phyloP scores from a whole-genome alignment of 2,113 vertebrate genomes.

The Setophaga kirtlandii region DNA sequence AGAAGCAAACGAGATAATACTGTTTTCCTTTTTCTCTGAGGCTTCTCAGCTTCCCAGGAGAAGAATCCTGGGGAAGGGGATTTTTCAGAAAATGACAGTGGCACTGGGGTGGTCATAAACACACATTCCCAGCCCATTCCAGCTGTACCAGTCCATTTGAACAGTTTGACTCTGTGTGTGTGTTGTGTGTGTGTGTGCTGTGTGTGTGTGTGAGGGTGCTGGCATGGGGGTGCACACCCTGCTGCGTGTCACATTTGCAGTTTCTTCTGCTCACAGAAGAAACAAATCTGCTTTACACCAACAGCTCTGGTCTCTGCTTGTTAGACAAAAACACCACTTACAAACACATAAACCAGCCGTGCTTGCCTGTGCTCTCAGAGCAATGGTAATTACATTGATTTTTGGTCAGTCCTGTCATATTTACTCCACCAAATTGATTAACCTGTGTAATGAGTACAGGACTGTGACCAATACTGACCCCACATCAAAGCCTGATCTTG shows the following conservation, averaged over 20 bases:
- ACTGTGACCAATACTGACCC: slow-evolving; percentile 87
- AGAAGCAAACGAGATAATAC: too few species aligned
- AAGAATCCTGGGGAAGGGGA: too few species aligned
- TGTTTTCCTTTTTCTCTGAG: too few species aligned
- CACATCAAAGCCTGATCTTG: slow-evolving; percentile 86
- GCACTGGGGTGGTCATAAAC: not conserved
- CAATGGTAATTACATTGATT: slow-evolving; percentile 59
- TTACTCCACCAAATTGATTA: slow-evolving; percentile 76
- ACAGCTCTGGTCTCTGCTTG: not conserved
- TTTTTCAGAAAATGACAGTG: too few species aligned
- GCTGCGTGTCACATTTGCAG: rapidly evolving
- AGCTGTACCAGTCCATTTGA: not conserved
- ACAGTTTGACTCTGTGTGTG: too few species aligned
- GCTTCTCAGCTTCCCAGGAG: too few species aligned
- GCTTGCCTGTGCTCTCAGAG: not conserved
- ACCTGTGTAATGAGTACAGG: slow-evolving; percentile 88
- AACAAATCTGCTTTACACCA: not conserved
- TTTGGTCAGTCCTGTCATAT: slow-evolving; percentile 64
- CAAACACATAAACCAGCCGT: not conserved
- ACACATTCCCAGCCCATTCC: not conserved
- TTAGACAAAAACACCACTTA: not conserved
- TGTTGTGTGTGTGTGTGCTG: too few species aligned
- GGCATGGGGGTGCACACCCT: not conserved
- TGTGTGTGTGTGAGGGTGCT: not conserved
- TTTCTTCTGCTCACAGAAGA: not conserved